Percentiles rank a stretch among this genome's conserved stretches.
phyloP scores from a whole-genome alignment of 2,113 vertebrate species.

The Eulemur macaco region DNA sequence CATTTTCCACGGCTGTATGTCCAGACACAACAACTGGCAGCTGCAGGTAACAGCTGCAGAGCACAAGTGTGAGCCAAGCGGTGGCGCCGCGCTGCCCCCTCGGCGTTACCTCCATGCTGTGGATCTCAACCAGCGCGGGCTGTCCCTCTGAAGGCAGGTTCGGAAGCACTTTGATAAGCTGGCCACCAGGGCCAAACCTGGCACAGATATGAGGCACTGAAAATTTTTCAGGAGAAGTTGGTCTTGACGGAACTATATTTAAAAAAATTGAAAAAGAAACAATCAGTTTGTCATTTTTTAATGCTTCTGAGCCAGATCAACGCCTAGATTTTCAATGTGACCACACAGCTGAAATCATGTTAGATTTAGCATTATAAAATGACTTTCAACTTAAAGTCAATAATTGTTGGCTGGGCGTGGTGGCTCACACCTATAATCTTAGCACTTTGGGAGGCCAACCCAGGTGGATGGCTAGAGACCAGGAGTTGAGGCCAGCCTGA shows the following conservation, averaged over 20 bases:
- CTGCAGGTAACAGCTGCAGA: rapidly evolving
- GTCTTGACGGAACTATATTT: conserved; percentile 90
- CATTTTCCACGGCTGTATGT: rapidly evolving
- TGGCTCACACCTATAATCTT: no score
- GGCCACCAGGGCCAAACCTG: conserved; percentile 95
- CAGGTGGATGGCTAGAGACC: no score
- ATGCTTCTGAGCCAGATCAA: not conserved
- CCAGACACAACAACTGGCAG: rapidly evolving
- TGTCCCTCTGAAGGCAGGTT: conserved; percentile 98
- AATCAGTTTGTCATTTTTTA: rapidly evolving
- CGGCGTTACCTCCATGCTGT: conserved; percentile 93
- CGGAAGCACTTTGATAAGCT: conserved; percentile 93
- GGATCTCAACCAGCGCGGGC: conserved; percentile 94
- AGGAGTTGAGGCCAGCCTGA: no score
- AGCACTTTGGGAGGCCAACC: no score
- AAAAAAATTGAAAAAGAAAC: not conserved
- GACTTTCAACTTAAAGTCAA: rapidly evolving
- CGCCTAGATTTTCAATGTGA: rapidly evolving
- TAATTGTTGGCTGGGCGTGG: no score
- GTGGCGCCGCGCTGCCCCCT: rapidly evolving
- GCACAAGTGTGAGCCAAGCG: not conserved
- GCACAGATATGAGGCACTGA: conserved; percentile 94
- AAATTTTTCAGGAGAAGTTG: conserved; percentile 95
- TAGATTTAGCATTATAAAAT: rapidly evolving
- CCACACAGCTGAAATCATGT: rapidly evolving